Conservation (phyloP, 2,113 vertebrate genomes). For the Sminthopsis crassicaudata region DNA sequence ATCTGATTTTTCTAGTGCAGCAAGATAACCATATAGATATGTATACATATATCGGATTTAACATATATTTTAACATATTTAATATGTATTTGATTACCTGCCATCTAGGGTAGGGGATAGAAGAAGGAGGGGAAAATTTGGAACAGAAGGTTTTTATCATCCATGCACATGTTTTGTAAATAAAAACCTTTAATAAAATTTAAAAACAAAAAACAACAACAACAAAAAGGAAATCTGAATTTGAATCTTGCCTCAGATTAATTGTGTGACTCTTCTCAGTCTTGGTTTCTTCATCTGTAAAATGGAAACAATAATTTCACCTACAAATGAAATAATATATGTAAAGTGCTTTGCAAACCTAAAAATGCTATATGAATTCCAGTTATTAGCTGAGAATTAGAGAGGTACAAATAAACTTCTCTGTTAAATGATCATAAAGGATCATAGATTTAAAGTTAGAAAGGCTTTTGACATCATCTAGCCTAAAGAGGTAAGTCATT, state of each 20-base stretch:
- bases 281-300: background rate
- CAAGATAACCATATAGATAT: too few relatives aligned
- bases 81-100: too few relatives aligned
- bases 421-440: background rate
- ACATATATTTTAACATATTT: too few relatives aligned
- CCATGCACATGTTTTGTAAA: too few relatives aligned
- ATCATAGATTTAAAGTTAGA: background rate
- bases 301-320: background rate
- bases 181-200: too few relatives aligned
- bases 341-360: background rate
- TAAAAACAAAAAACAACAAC: too few relatives aligned
- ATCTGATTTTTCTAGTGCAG: too few relatives aligned
- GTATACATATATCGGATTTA: too few relatives aligned
- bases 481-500: background rate
- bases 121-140: too few relatives aligned
- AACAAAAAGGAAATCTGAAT: background rate
- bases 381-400: background rate
- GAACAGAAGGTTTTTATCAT: too few relatives aligned
- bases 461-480: background rate
- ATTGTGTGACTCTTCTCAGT: background rate
- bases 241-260: background rate
- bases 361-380: background rate
- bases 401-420: background rate
- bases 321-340: background rate
- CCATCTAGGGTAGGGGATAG: too few relatives aligned